Percentiles rank a stretch among this genome's conserved stretches.
phyloP scores from a whole-genome alignment of 2,797 vertebrate genomes.

The Mormyrops boulengeri region DNA sequence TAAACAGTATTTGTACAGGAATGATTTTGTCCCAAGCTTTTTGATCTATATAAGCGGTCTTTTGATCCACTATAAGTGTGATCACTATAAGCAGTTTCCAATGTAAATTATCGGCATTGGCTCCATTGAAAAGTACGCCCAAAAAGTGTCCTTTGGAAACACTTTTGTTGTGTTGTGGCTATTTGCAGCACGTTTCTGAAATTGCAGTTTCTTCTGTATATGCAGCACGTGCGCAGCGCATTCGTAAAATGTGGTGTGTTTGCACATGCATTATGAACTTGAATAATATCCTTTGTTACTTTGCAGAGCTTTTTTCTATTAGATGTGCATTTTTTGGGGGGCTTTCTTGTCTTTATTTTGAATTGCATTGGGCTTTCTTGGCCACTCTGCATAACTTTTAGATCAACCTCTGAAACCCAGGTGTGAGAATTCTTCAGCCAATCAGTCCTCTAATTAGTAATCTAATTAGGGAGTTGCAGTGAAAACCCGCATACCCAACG shows the following conservation, averaged over 20 bases:
- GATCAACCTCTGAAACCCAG: not conserved
- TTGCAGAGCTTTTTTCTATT: not conserved
- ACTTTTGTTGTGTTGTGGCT: not conserved
- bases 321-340: not conserved
- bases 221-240: not conserved
- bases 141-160: not conserved
- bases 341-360: not conserved
- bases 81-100: not conserved
- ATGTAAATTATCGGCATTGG: not conserved
- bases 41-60: too few species aligned
- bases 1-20: too few species aligned
- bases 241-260: not conserved
- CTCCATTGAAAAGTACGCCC: not conserved
- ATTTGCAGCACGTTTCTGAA: not conserved
- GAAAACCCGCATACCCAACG: not conserved
- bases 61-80: too few species aligned
- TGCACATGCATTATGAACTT: not conserved
- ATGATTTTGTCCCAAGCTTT: too few species aligned
- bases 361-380: not conserved
- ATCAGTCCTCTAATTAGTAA: not conserved
- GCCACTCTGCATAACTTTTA: not conserved
- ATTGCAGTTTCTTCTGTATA: not conserved
- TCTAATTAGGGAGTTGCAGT: not conserved
- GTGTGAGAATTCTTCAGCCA: not conserved
- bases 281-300: not conserved